Evolutionary conservation across 2,888 invertebrate species (phyloP).

Genomic region (Mesorhabditis belari): DNA sequence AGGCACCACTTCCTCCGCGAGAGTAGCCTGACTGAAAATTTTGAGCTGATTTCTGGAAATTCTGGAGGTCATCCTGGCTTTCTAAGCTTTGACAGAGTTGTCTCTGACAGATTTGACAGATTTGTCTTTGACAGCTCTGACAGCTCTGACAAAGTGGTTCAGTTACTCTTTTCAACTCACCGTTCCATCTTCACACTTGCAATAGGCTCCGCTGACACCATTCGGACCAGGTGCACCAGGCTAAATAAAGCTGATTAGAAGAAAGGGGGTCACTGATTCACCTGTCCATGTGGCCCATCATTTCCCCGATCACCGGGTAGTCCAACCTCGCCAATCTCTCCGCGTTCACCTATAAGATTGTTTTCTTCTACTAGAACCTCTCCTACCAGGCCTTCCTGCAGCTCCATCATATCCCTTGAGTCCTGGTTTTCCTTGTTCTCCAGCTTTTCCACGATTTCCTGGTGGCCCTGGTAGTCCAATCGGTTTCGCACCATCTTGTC

Average conservation of each 20-base stretch:
- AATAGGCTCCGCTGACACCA: neutral
- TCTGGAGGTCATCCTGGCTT: neutral
- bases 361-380: constrained; percentile 22
- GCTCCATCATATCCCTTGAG: constrained; percentile 29
- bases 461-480: constrained; percentile 26
- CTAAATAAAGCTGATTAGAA: too few relatives aligned
- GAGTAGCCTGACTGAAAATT: neutral
- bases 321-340: constrained; percentile 24
- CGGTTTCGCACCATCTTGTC: neutral
- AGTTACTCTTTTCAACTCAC: too few relatives aligned
- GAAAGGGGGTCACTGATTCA: too few relatives aligned
- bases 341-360: constrained; percentile 17
- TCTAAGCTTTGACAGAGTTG: too few relatives aligned
- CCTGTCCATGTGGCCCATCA: constrained; percentile 10
- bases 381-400: constrained; percentile 24
- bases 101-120: too few relatives aligned
- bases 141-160: too few relatives aligned
- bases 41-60: neutral
- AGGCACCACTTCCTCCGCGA: neutral
- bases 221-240: neutral
- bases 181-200: neutral
- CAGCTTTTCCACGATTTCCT: constrained; percentile 27
- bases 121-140: too few relatives aligned
- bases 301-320: constrained; percentile 27
- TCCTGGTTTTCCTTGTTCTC: constrained; percentile 26